These are phyloP conservation scores for Sycophila texana DNA, from an alignment of 2,888 invertebrate genomes.

Conservation along the genomic window DNA sequence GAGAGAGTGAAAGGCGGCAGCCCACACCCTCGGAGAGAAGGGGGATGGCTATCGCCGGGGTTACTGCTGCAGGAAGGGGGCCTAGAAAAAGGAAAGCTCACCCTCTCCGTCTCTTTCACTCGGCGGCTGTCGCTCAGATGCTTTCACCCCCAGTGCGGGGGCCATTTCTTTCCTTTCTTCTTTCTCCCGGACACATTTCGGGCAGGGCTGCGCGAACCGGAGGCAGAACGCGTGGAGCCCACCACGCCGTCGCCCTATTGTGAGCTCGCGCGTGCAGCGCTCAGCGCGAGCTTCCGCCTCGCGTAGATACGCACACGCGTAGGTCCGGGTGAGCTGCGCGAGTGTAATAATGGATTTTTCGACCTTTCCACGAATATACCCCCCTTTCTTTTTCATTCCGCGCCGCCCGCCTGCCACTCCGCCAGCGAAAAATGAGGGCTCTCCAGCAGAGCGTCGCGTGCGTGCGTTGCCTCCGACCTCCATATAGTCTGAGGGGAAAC, in stretches of 20 bases:
- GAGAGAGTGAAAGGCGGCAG: constrained; percentile 4
- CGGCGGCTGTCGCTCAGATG: constrained; percentile 39
- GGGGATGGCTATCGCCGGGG: constrained; percentile 62
- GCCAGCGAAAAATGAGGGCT: constrained; percentile 37
- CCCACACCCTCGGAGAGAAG: constrained; percentile 60
- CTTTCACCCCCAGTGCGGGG: constrained; percentile 59
- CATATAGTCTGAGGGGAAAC: too few relatives aligned
- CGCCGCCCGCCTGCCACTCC: constrained; percentile 8
- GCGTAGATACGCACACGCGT: constrained; percentile 19
- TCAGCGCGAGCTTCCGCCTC: constrained; percentile 46
- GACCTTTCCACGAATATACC: constrained; percentile 54
- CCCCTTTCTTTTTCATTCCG: constrained; percentile 38
- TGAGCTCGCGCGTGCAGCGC: constrained; percentile 1
- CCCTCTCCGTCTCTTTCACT: constrained; percentile 53
- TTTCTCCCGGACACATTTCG: constrained; percentile 5
- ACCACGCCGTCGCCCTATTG: constrained; percentile 50
- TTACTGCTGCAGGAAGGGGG: constrained; percentile 57
- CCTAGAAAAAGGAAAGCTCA: constrained; percentile 61
- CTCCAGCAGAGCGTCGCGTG: neutral
- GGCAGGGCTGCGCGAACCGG: too few relatives aligned
- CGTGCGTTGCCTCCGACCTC: neutral
- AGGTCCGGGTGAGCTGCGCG: neutral
- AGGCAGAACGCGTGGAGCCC: too few relatives aligned
- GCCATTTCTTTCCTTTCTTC: constrained; percentile 62
- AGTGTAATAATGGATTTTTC: constrained; percentile 60